A percentile compares a stretch with the other conserved stretches of the same genome.
Evolutionary conservation across 2,888 invertebrate species (phyloP).

Genomic region (Rotaria macrura): DNA sequence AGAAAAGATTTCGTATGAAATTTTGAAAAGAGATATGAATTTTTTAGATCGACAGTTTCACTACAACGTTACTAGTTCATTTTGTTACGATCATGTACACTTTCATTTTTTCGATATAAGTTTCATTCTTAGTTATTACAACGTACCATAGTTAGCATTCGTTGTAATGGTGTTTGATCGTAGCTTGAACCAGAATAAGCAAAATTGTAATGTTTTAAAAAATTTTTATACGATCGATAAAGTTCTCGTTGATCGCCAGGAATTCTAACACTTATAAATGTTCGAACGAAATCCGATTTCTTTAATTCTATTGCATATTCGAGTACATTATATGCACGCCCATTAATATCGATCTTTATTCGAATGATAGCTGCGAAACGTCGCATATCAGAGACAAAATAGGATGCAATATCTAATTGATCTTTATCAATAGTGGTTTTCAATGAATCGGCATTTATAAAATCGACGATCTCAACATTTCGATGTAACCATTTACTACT

Average conservation of each 20-base stretch:
- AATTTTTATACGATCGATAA: background rate
- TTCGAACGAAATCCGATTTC: background rate
- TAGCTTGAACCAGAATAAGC: background rate
- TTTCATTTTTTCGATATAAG: too few relatives aligned
- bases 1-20: too few relatives aligned
- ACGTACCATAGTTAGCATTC: conserved; percentile 11
- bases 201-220: conserved; percentile 17
- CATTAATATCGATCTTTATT: conserved; percentile 6
- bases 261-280: conserved; percentile 11
- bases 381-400: background rate
- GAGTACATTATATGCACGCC: background rate
- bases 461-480: background rate
- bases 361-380: background rate
- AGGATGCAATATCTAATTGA: background rate
- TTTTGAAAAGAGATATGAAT: too few relatives aligned
- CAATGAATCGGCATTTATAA: conserved; percentile 14
- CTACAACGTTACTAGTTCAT: too few relatives aligned
- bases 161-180: conserved; percentile 13
- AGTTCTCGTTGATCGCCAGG: conserved; percentile 6
- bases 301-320: conserved; percentile 14
- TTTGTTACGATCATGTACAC: too few relatives aligned
- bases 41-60: too few relatives aligned
- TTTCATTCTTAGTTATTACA: too few relatives aligned
- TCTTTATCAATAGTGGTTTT: conserved; percentile 11
- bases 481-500: conserved; percentile 15